phyloP scores from a whole-genome alignment of 1,140 invertebrate genomes.

The Drosophila nannoptera region DNA sequence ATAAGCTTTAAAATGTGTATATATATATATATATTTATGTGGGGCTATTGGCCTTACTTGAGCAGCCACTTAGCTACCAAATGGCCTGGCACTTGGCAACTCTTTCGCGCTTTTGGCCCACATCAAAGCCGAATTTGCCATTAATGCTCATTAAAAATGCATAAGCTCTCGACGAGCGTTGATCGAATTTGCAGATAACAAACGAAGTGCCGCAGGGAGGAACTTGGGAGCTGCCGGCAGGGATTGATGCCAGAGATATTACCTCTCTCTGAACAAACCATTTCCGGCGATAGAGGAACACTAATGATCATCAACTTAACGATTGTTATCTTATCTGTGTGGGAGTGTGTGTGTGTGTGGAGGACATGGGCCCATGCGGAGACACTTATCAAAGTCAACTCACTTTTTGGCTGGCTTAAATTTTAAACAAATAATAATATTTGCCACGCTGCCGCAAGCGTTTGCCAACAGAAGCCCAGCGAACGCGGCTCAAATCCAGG shows the following conservation, averaged over 20 bases:
- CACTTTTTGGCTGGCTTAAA: constrained; percentile 51
- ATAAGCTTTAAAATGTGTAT: constrained; percentile 1
- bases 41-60: constrained; percentile 14
- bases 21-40: constrained; percentile 5
- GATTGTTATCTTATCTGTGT: no score
- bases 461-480: constrained; percentile 24
- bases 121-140: constrained; percentile 56
- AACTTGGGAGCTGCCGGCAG: no score
- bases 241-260: no score
- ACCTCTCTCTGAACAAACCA: not conserved
- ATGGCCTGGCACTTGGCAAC: constrained; percentile 30
- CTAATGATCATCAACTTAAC: no score
- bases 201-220: not conserved
- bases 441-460: constrained; percentile 51
- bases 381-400: constrained; percentile 59
- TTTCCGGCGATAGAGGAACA: not conserved
- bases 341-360: no score
- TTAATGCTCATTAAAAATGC: constrained; percentile 70
- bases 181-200: constrained; percentile 9
- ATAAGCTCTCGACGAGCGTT: constrained; percentile 32
- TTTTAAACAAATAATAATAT: constrained; percentile 77
- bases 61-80: constrained; percentile 25
- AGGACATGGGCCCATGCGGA: constrained; percentile 12
- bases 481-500: constrained; percentile 15
- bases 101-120: constrained; percentile 40